A percentile compares a stretch with the other conserved stretches of the same genome.
Conservation (phyloP, 2,888 invertebrate species). For the Agrochola circellaris region DNA sequence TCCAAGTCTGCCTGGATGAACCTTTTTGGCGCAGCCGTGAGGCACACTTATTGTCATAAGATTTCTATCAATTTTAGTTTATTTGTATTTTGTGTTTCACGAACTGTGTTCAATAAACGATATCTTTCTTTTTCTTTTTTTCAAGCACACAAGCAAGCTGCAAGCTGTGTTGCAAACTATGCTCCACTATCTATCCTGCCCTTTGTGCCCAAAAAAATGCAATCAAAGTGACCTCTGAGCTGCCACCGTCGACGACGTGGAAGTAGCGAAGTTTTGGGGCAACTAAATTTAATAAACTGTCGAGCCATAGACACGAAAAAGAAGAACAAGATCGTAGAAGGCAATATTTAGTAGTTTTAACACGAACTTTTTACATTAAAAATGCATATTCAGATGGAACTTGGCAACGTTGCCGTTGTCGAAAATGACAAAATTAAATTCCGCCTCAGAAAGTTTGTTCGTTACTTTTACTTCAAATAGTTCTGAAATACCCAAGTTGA, state of each 20-base stretch:
- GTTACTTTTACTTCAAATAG: constrained; percentile 43
- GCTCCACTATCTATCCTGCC: neutral
- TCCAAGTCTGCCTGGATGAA: too few relatives aligned
- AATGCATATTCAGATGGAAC: neutral
- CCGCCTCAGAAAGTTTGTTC: constrained; percentile 19
- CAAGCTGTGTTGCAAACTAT: neutral
- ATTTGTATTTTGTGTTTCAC: too few relatives aligned
- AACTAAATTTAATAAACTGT: neutral
- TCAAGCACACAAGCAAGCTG: neutral
- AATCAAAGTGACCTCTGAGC: neutral
- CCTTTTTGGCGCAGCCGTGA: too few relatives aligned
- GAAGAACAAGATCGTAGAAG: neutral
- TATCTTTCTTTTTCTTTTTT: too few relatives aligned
- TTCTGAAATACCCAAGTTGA: constrained; percentile 39
- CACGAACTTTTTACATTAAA: constrained; percentile 4
- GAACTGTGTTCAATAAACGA: too few relatives aligned
- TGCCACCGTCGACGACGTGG: neutral
- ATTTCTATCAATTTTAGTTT: too few relatives aligned
- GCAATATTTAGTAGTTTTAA: neutral
- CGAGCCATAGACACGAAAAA: neutral
- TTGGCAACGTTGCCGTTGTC: constrained; percentile 1
- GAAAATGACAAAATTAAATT: constrained; percentile 35
- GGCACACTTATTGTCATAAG: too few relatives aligned
- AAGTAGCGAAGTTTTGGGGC: neutral
- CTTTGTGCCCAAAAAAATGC: neutral